phyloP scores from a whole-genome alignment of 2,113 vertebrate genomes.

The Apodemus sylvaticus region DNA sequence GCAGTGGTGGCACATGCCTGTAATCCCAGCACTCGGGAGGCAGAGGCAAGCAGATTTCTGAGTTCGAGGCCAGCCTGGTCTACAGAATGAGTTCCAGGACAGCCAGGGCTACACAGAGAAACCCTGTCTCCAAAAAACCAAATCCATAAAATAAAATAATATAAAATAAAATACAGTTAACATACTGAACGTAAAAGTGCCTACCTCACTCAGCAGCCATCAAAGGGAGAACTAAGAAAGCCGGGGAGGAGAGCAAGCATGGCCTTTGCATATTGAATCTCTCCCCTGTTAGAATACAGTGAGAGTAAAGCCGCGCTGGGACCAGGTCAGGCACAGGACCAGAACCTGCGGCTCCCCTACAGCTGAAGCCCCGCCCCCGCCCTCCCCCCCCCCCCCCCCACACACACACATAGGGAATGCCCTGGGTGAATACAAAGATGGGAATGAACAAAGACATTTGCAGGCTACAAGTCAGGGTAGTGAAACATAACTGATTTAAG shows the following conservation, averaged over 20 bases:
- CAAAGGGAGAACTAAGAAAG: neutral
- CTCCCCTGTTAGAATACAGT: neutral
- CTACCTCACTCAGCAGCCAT: neutral
- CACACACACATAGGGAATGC: too few relatives aligned
- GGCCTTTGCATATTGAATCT: neutral
- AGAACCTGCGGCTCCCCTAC: neutral
- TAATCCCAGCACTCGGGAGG: too few relatives aligned
- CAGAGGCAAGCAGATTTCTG: too few relatives aligned
- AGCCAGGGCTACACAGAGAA: too few relatives aligned
- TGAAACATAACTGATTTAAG: neutral
- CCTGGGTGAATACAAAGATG: neutral
- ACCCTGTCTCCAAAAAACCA: too few relatives aligned
- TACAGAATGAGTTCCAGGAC: too few relatives aligned
- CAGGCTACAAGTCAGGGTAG: neutral
- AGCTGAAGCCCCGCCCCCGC: neutral
- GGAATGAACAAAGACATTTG: neutral
- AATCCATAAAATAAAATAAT: too few relatives aligned
- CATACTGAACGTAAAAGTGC: neutral
- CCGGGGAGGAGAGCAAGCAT: neutral
- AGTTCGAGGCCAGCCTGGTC: too few relatives aligned
- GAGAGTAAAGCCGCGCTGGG: neutral
- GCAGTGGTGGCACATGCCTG: too few relatives aligned
- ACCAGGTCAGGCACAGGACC: neutral
- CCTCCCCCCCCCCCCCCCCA: neutral
- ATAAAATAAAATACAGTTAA: neutral